Evolutionary conservation across 2,888 invertebrate species (phyloP).

Genomic region (Augiades crinisus): DNA sequence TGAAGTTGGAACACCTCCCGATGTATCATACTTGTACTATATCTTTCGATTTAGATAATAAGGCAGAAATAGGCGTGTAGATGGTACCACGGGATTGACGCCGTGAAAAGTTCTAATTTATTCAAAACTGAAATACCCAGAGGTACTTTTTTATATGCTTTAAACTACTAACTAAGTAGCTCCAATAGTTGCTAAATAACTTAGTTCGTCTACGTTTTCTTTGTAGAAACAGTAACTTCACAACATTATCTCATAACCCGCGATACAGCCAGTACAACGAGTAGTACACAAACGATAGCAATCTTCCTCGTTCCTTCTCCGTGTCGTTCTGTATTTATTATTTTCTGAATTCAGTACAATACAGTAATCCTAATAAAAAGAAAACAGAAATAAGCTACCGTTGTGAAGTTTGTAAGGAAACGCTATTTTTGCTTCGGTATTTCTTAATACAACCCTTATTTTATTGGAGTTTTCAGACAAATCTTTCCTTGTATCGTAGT

Average conservation of each 20-base stretch:
- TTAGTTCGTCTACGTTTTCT: no score
- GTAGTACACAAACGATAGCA: background rate
- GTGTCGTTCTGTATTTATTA: conserved; percentile 7
- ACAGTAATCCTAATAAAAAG: conserved; percentile 11
- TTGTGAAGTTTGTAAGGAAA: conserved; percentile 10
- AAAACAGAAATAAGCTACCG: conserved; percentile 14
- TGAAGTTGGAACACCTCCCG: no score
- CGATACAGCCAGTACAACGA: background rate
- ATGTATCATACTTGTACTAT: no score
- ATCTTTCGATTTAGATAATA: no score
- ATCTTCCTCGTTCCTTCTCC: background rate
- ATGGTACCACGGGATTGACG: no score
- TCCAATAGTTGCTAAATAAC: no score
- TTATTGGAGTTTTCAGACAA: background rate
- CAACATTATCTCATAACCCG: background rate
- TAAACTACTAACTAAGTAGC: no score
- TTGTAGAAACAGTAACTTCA: no score
- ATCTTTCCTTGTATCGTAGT: background rate
- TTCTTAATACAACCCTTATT: conserved; percentile 17
- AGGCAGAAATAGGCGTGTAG: no score
- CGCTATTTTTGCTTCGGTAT: conserved; percentile 13
- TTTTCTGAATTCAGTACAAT: background rate
- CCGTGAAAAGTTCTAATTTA: no score
- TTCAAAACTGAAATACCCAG: no score
- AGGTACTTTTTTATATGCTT: no score